Conservation (phyloP, 2,888 invertebrate genomes). For the Campaea margaritaria region DNA sequence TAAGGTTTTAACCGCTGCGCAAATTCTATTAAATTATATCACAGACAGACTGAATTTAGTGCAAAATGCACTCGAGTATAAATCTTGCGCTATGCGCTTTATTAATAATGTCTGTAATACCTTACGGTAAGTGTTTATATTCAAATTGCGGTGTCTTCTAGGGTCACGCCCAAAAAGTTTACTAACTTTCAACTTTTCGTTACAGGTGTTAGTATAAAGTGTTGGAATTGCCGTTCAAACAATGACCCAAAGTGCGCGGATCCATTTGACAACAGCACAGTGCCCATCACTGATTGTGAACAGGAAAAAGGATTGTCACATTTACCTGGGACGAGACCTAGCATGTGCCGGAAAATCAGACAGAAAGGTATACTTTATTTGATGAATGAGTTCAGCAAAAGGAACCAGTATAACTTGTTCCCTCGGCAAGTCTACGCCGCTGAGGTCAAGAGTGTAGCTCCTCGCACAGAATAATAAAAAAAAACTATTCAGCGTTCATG, state of each 20-base stretch:
- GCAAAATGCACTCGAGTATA: slow-evolving; percentile 21
- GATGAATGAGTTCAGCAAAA: too few species aligned
- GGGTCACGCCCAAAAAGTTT: slow-evolving; percentile 22
- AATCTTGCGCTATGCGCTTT: slow-evolving; percentile 18
- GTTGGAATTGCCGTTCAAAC: slow-evolving; percentile 96
- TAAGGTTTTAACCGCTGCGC: too few species aligned
- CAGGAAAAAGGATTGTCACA: slow-evolving; percentile 86
- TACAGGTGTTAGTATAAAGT: slow-evolving; percentile 90
- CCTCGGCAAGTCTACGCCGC: too few species aligned
- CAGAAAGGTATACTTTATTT: slow-evolving; percentile 89
- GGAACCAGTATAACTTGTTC: too few species aligned
- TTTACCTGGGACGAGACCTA: slow-evolving; percentile 88
- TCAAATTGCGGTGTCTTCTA: neutral
- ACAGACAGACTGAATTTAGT: neutral
- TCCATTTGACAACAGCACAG: slow-evolving; percentile 95
- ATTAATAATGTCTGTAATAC: slow-evolving; percentile 46
- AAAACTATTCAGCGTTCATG: too few species aligned
- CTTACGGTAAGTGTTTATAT: slow-evolving; percentile 52
- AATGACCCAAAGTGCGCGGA: slow-evolving; percentile 96
- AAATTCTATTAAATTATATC: too few species aligned
- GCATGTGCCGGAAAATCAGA: slow-evolving; percentile 96
- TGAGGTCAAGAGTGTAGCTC: too few species aligned
- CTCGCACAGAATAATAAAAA: too few species aligned
- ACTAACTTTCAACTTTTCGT: slow-evolving; percentile 36
- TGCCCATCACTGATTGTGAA: slow-evolving; percentile 93